A percentile compares a stretch with the other conserved stretches of the same genome.
Evolutionary conservation across 1,140 invertebrate genomes (phyloP).

Genomic region (Bicyclus anynana): DNA sequence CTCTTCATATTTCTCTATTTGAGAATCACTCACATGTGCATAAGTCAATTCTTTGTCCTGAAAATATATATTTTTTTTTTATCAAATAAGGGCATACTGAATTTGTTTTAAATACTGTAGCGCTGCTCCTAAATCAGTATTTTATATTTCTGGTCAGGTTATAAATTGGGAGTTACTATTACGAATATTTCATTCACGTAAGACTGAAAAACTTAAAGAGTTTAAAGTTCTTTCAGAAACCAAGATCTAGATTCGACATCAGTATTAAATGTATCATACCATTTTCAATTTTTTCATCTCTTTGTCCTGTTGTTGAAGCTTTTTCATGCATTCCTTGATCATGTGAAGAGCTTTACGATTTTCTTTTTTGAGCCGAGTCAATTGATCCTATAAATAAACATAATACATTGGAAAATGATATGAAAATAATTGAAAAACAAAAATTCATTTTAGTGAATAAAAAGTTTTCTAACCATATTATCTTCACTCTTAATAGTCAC

Average conservation of each 20-base stretch:
- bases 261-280: too few relatives aligned
- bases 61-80: too few relatives aligned
- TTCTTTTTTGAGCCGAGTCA: conserved; percentile 78
- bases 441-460: not conserved
- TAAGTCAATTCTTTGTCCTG: conserved; percentile 62
- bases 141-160: too few relatives aligned
- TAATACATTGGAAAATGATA: not conserved
- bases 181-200: too few relatives aligned
- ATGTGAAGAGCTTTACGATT: conserved; percentile 81
- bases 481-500: conserved; percentile 55
- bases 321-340: conserved; percentile 70
- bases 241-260: too few relatives aligned
- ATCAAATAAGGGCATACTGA: too few relatives aligned
- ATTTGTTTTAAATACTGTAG: too few relatives aligned
- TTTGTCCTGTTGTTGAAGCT: conserved; percentile 65
- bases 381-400: conserved; percentile 52
- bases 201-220: too few relatives aligned
- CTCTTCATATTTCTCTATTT: conserved; percentile 67
- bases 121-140: too few relatives aligned
- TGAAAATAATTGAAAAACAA: not conserved
- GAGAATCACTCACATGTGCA: conserved; percentile 59
- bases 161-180: too few relatives aligned
- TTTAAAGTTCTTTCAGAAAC: too few relatives aligned
- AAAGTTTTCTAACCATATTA: conserved; percentile 42
- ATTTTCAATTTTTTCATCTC: conserved; percentile 69